These are phyloP conservation scores for Odontothrips loti DNA, from an alignment of 2,888 invertebrate genomes.

Conservation along the genomic window DNA sequence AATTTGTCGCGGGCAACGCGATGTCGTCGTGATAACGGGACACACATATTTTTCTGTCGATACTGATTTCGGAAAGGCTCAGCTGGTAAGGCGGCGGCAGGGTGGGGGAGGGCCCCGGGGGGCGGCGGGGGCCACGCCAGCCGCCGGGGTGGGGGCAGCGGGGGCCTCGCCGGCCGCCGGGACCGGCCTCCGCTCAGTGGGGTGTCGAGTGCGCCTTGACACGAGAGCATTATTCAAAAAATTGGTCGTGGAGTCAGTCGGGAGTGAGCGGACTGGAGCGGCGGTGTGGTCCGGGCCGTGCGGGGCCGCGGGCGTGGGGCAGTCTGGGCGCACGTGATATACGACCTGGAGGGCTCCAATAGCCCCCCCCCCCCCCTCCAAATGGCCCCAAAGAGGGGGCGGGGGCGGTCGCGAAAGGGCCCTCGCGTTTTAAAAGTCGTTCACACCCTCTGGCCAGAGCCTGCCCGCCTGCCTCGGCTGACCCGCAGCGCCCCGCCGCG, in stretches of 20 bases:
- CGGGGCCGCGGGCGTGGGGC: not conserved
- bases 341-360: too few relatives aligned
- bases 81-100: too few relatives aligned
- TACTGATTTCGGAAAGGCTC: not conserved
- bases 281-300: not conserved
- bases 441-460: not conserved
- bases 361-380: too few relatives aligned
- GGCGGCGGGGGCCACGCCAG: not conserved
- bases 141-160: not conserved
- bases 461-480: not conserved
- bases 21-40: not conserved
- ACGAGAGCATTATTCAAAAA: conserved; percentile 23
- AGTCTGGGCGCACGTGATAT: not conserved
- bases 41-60: conserved; percentile 19
- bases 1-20: conserved; percentile 8
- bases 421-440: conserved; percentile 11
- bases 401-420: not conserved
- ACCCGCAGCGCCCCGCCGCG: not conserved
- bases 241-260: conserved; percentile 13
- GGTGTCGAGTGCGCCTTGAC: conserved; percentile 25
- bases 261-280: not conserved
- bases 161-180: not conserved
- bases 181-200: not conserved
- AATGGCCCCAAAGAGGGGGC: not conserved
- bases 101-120: not conserved